Conservation (phyloP, 1,140 invertebrate species). For the Calliphora vicina region DNA sequence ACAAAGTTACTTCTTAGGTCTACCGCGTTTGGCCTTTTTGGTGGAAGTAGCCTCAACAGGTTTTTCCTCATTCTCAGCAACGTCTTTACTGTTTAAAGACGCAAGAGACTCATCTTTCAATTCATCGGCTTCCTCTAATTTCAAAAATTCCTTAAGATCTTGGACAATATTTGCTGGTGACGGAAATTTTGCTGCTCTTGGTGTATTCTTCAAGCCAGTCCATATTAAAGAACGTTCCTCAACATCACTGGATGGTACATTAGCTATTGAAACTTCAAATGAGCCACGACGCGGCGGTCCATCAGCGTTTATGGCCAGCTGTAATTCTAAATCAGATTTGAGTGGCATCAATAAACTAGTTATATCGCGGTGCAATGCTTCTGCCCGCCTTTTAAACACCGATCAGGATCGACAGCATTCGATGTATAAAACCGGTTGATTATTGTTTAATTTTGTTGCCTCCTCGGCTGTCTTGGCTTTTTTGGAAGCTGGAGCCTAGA, state of each 20-base stretch:
- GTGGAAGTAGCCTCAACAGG: background rate
- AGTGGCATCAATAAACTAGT: constrained; percentile 42
- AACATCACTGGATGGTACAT: constrained; percentile 27
- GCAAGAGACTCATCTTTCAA: background rate
- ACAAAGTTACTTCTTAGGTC: background rate
- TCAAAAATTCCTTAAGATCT: background rate
- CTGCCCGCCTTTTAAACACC: constrained; percentile 54
- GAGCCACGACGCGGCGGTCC: constrained; percentile 52
- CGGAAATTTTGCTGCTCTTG: constrained; percentile 56
- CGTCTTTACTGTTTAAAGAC: background rate
- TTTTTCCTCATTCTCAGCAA: background rate
- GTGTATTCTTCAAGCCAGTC: constrained; percentile 55
- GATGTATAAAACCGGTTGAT: constrained; percentile 52
- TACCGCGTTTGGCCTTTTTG: background rate
- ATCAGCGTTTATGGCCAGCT: constrained; percentile 49
- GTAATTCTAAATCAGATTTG: constrained; percentile 44
- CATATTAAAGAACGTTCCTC: constrained; percentile 45
- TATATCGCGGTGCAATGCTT: constrained; percentile 49
- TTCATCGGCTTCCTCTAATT: background rate
- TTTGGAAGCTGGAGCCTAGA: background rate
- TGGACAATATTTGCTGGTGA: constrained; percentile 48
- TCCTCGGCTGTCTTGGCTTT: background rate
- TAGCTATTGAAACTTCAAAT: constrained; percentile 49
- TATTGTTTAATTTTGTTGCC: constrained; percentile 38
- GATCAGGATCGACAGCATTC: constrained; percentile 46